phyloP scores from a whole-genome alignment of 2,888 invertebrate species.

The Leptogaster cylindrica region DNA sequence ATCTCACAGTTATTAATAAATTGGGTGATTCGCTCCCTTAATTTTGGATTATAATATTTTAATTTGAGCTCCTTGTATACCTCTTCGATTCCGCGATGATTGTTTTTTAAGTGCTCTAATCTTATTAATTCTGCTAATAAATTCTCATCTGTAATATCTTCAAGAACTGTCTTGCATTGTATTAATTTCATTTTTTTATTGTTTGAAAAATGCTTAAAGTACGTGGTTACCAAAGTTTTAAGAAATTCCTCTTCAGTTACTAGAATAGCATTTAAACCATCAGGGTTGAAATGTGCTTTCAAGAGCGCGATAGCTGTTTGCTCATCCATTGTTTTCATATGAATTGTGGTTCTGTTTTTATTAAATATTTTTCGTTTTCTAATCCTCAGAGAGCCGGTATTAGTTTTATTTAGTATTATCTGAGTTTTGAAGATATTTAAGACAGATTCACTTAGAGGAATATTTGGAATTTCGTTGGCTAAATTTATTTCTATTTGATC shows the following conservation, averaged over 20 bases:
- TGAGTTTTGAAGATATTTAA: constrained; percentile 2
- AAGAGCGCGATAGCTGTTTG: not conserved
- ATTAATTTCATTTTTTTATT: too few species aligned
- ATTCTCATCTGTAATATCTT: constrained; percentile 1
- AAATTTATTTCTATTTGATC: not conserved
- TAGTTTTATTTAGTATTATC: not conserved
- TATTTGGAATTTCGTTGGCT: not conserved
- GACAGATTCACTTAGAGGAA: not conserved
- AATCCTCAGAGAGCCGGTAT: not conserved
- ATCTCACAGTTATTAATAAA: too few species aligned
- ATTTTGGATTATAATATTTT: too few species aligned
- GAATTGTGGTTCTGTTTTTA: not conserved
- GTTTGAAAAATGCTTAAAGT: too few species aligned
- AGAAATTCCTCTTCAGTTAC: not conserved
- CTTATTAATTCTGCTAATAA: too few species aligned
- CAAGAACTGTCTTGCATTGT: not conserved
- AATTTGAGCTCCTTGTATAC: too few species aligned
- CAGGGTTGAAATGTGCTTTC: not conserved
- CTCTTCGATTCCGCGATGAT: too few species aligned
- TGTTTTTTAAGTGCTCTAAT: too few species aligned
- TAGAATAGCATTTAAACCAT: not conserved
- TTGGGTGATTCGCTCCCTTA: too few species aligned
- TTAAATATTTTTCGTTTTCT: constrained; percentile 2
- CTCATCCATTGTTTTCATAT: not conserved
- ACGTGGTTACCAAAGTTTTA: not conserved